Conservation (phyloP, 1,140 invertebrate species). For the Drosophila biarmipes region DNA sequence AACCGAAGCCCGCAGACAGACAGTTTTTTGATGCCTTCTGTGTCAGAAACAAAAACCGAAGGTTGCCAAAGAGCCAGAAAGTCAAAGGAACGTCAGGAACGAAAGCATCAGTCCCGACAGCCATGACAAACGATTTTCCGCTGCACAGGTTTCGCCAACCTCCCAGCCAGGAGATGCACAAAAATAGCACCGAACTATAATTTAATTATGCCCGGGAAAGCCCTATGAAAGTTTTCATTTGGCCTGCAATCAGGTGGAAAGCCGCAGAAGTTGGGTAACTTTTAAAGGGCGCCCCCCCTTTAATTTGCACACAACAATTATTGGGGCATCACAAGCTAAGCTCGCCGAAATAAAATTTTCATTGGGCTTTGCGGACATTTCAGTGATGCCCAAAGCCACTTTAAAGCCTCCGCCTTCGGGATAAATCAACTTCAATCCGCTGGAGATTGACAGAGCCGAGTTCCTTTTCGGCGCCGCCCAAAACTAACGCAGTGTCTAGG, state of each 20-base stretch:
- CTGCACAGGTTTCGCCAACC: constrained; percentile 9
- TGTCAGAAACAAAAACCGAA: constrained; percentile 51
- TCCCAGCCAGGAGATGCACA: neutral
- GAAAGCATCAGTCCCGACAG: constrained; percentile 13
- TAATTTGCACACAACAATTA: constrained; percentile 12
- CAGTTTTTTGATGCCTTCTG: constrained; percentile 16
- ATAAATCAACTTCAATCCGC: constrained; percentile 52
- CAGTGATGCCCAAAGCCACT: constrained; percentile 29
- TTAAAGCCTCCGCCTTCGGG: constrained; percentile 28
- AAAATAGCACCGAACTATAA: constrained; percentile 10
- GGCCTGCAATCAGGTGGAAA: constrained; percentile 26
- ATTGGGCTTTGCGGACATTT: constrained; percentile 14
- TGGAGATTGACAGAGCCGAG: constrained; percentile 40
- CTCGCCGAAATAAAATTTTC: constrained; percentile 7
- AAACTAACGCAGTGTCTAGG: constrained; percentile 37
- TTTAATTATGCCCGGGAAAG: constrained; percentile 34
- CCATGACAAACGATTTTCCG: constrained; percentile 52
- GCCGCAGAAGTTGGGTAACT: neutral
- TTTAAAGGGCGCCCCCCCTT: neutral
- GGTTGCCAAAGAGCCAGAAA: constrained; percentile 8
- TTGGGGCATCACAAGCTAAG: constrained; percentile 17
- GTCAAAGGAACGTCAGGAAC: constrained; percentile 41
- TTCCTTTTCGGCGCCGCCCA: constrained; percentile 24
- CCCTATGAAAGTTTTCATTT: constrained; percentile 36
- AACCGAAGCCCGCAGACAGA: constrained; percentile 33